Evolutionary conservation across 2,888 invertebrate species (phyloP), one percentile per base, ranked within the genome.

Genomic region (Pherbina coryleti): DNA sequence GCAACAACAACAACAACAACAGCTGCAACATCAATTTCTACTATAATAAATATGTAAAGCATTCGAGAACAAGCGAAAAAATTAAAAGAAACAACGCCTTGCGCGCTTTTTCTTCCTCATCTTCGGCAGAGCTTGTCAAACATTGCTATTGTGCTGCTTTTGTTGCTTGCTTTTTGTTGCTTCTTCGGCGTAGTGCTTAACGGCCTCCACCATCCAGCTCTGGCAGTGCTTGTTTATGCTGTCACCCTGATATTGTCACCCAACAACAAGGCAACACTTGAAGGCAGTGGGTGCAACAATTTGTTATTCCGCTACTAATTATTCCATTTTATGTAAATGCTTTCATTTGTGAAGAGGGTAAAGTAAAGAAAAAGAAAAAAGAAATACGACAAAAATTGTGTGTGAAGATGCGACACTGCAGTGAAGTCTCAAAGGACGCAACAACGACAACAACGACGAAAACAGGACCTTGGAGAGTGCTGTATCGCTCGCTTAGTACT

Each of bases 261-360:
- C 44, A 14, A 44, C 44, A n/a, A n/a, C n/a, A n/a, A n/a, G n/a
- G 14, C 44, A 11, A 11, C 44, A 44, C 44, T 44, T 44, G 44
- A 44, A 44, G 11, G 25, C 28, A 60, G 25, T 4, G 28, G 69
- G 22, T 9, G 25, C 25, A 69, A 51, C 69, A 69, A 69, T 53
- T 69, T 51, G 69, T 28, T 25, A 49, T 69, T 69, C 69, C 69
- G 51, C 69, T 69, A 51, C 69, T 69, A 51, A 69, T 69, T 69
- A 69, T 69, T 53, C 69, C 69, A 51, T 51, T 69, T 69, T 51
- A 69, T 51, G 69, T 19, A 69, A 69, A 51, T 69, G 22, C 51
- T 60, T 60, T 28, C 60, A 19, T 44, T 44, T 44, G 44, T 44
- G 44, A 44, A 44, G 44, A 44, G 37, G 7, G 37, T 8, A 37